Base-by-base conservation (phyloP, 2,797 vertebrate species). In the Schizothorax lantsangensis region DNA sequence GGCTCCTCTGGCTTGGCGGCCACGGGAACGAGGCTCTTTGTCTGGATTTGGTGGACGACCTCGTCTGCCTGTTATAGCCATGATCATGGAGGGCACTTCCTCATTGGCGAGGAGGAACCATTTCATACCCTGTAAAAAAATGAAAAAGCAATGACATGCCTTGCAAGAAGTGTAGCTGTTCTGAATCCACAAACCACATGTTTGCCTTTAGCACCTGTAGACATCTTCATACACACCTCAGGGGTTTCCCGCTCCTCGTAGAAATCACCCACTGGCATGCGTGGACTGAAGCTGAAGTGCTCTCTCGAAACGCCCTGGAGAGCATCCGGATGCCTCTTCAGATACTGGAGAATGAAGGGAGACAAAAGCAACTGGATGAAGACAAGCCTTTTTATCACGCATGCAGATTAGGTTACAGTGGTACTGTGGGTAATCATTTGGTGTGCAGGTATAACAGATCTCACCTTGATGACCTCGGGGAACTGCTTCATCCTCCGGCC, bases 401-500 rank as follows among this genome's bases (percentile, higher is more conserved):
- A 15, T 17, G 11, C 79, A 81, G 11, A 52, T n/a, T 0, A 19
- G 26, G 36, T 43, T 64, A 45, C 57, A 30, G 15, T 45, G 15
- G 52, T n/a, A 59, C 5, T 14, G 54, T 52, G 12, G 33, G 33
- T 2, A 47, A 68, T 66, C 47, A 36, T 45, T 40, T 30, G 15
- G 0, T 38, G 6, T 19, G 23, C 15, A 52, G 7, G 40, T 14
- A 10, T 3, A 23, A 62, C 11, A 26, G 21, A 40, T 38, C 30
- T 79, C 92, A 99, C 98, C 97, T 99, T 99, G 88, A 99, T 96
- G 89, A 99, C 97, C 94, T 99, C 98, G 0, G 98, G 98, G 90
- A 99, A 99, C 87, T 99, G 98, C 90, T 99, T 99, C 97, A 99
- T 98, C 91, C 98, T 96, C 91, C 98, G 96, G 64, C 98, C 98